Percentiles rank a stretch among this genome's conserved stretches.
phyloP scores from a whole-genome alignment of 2,888 invertebrate genomes.

The Anagyrus pseudococci region DNA sequence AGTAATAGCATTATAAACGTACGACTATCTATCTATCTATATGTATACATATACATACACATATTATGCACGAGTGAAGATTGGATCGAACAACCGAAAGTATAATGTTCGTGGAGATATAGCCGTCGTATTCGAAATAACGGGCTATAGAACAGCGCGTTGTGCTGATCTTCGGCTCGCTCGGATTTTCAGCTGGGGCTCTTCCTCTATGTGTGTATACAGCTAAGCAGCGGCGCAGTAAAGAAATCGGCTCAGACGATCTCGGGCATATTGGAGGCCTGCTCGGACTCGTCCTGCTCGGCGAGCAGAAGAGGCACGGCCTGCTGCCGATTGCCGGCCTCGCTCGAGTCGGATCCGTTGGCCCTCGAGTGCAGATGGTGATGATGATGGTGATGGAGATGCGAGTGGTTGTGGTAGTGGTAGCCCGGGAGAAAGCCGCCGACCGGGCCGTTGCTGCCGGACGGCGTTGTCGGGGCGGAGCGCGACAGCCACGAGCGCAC shows the following conservation, averaged over 20 bases:
- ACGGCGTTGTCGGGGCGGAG: conserved; percentile 83
- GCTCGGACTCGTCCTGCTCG: conserved; percentile 56
- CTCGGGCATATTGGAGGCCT: conserved; percentile 38
- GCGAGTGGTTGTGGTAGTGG: conserved; percentile 43
- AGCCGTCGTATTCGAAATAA: too few species aligned
- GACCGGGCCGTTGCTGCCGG: conserved; percentile 68
- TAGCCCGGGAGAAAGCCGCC: conserved; percentile 69
- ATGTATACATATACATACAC: too few species aligned
- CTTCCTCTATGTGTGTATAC: too few species aligned
- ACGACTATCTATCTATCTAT: too few species aligned
- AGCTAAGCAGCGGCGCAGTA: neutral
- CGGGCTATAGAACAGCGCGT: too few species aligned
- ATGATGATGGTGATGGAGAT: conserved; percentile 21
- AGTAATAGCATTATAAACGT: too few species aligned
- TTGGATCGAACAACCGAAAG: too few species aligned
- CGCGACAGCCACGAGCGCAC: conserved; percentile 71
- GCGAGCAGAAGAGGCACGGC: conserved; percentile 56
- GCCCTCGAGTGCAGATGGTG: conserved; percentile 6
- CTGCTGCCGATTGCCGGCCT: conserved; percentile 49
- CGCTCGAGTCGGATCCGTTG: conserved; percentile 3
- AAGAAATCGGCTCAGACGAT: conserved; percentile 27
- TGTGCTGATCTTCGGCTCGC: too few species aligned
- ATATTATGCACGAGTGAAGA: too few species aligned
- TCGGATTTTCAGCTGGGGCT: too few species aligned
- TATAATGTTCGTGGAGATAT: too few species aligned